phyloP scores from a whole-genome alignment of 2,797 vertebrate genomes.

The Avahi laniger region DNA sequence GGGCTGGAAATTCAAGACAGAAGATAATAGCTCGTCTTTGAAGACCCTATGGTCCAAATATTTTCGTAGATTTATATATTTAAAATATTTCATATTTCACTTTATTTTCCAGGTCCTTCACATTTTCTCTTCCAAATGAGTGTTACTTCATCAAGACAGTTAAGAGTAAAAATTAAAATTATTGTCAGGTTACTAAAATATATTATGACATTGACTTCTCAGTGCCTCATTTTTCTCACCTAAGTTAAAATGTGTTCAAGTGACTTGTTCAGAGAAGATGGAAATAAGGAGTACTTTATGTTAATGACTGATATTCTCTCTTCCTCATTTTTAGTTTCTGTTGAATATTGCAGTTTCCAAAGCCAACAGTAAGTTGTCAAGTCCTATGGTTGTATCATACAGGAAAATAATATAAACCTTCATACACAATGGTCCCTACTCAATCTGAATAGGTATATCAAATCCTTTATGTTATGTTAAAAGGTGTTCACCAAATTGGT shows the following conservation, averaged over 20 bases:
- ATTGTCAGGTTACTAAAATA: not conserved
- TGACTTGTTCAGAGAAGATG: not conserved
- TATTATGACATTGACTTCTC: not conserved
- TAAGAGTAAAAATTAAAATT: not conserved
- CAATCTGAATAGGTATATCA: not conserved
- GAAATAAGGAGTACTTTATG: not conserved
- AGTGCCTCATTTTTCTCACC: not conserved
- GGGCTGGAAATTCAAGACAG: not conserved
- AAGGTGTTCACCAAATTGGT: conserved; percentile 1
- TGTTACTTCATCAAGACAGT: not conserved
- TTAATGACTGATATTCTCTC: not conserved
- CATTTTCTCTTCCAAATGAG: not conserved
- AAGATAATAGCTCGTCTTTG: not conserved
- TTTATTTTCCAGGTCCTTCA: not conserved
- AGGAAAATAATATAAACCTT: conserved; percentile 4
- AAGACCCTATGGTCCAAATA: not conserved
- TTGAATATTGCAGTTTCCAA: not conserved
- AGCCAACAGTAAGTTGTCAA: not conserved
- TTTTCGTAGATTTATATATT: not conserved
- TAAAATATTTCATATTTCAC: not conserved
- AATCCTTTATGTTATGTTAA: not conserved
- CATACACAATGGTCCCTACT: not conserved
- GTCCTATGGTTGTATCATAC: not conserved
- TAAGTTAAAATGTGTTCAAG: not conserved
- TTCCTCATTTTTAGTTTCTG: conserved; percentile 2